phyloP scores from a whole-genome alignment of 1,140 invertebrate species.

The Manduca sexta region DNA sequence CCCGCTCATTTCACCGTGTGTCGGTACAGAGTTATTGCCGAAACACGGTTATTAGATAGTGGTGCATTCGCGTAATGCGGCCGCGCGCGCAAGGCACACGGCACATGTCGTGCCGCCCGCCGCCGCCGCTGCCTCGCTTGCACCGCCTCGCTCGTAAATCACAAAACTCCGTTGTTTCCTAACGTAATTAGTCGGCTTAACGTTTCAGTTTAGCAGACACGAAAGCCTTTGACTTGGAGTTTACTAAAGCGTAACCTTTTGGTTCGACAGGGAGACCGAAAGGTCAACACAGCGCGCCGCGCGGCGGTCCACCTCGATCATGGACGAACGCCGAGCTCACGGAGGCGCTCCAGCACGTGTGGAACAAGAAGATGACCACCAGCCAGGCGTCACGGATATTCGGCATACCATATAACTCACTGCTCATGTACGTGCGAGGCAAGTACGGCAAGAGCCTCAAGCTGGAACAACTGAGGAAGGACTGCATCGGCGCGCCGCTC shows the following conservation, averaged over 20 bases:
- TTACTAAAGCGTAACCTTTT: constrained; percentile 7
- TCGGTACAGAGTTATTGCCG: constrained; percentile 42
- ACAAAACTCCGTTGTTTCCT: constrained; percentile 32
- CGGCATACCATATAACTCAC: constrained; percentile 92
- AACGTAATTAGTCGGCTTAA: constrained; percentile 48
- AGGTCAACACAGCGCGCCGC: constrained; percentile 90
- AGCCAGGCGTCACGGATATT: constrained; percentile 92
- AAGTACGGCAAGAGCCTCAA: constrained; percentile 93
- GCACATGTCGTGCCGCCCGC: constrained; percentile 54
- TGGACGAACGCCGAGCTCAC: constrained; percentile 94
- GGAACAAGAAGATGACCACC: constrained; percentile 96
- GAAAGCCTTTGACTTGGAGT: constrained; percentile 6
- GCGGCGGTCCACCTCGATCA: constrained; percentile 89
- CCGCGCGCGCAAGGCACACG: constrained; percentile 40
- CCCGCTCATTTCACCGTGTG: constrained; percentile 55
- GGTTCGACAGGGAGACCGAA: constrained; percentile 78
- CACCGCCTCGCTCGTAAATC: constrained; percentile 44
- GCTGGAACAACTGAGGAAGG: constrained; percentile 88
- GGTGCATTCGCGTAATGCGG: constrained; percentile 50
- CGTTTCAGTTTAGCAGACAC: constrained; percentile 26
- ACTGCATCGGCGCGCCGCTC: constrained; percentile 85
- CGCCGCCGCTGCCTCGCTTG: constrained; percentile 16
- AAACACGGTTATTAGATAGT: constrained; percentile 67
- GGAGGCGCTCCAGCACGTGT: constrained; percentile 90
- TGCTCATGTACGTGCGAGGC: constrained; percentile 93